Percentiles rank a stretch among this genome's conserved stretches.
These are phyloP conservation scores for Lasioglossum marginatum DNA, from an alignment of 2,888 invertebrate species.

Conservation along the genomic window DNA sequence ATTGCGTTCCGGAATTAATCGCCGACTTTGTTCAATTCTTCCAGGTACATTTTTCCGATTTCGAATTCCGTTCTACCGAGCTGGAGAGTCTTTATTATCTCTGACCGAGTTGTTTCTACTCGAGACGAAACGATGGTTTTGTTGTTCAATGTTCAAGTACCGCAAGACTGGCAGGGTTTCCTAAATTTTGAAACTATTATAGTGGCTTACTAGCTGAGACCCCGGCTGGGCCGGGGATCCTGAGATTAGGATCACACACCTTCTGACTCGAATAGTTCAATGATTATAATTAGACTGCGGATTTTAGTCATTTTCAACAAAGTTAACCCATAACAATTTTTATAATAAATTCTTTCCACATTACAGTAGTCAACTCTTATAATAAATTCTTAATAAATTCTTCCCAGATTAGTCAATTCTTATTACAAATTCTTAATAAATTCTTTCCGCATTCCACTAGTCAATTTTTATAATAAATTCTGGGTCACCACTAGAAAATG, in stretches of 20 bases:
- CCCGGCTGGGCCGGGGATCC: constrained; percentile 51
- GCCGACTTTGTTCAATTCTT: neutral
- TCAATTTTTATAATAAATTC: no score
- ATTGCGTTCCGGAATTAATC: constrained; percentile 4
- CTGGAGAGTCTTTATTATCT: neutral
- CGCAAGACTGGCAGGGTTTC: constrained; percentile 61
- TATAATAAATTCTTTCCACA: no score
- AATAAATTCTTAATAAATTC: no score
- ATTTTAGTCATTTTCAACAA: no score
- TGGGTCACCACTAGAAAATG: no score
- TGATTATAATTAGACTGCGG: no score
- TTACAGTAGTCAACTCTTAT: no score
- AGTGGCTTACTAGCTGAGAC: constrained; percentile 80
- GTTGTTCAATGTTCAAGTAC: constrained; percentile 43
- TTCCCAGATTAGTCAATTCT: no score
- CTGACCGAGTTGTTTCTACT: neutral
- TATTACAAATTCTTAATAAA: no score
- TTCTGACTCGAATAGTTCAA: neutral
- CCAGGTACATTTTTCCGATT: neutral
- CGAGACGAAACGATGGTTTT: neutral
- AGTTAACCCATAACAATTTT: no score
- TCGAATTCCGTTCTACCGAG: neutral
- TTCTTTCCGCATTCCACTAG: no score
- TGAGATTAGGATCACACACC: constrained; percentile 42
- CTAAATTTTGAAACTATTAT: constrained; percentile 76